Evolutionary conservation across 2,113 vertebrate genomes (phyloP).

Genomic region (Gopherus flavomarginatus): DNA sequence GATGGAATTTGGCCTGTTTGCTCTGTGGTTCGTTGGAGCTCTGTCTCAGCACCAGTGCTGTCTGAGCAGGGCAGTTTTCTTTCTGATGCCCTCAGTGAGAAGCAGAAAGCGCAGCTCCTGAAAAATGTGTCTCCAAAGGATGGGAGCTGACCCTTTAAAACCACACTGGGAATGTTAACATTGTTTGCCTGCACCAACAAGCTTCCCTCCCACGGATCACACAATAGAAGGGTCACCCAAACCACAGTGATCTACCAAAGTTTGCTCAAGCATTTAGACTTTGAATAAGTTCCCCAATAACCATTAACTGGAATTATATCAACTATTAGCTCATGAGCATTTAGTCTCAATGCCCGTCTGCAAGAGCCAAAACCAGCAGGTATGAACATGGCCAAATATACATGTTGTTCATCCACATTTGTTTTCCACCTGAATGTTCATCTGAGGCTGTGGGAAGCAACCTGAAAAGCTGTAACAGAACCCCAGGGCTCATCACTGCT

Average conservation of each 20-base stretch:
- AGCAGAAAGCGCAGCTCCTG: not conserved
- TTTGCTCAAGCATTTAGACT: not conserved
- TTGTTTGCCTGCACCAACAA: not conserved
- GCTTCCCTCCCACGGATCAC: not conserved
- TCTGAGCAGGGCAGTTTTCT: not conserved
- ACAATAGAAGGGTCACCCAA: not conserved
- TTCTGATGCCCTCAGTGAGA: not conserved
- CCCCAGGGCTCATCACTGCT: not conserved
- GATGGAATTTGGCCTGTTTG: not conserved
- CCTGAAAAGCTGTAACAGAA: slow-evolving; percentile 30
- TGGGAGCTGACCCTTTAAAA: not conserved
- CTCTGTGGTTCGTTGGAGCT: not conserved
- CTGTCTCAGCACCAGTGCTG: not conserved
- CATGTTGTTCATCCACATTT: fast-evolving
- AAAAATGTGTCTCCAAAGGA: not conserved
- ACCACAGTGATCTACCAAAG: not conserved
- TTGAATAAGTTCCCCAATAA: not conserved
- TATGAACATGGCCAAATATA: not conserved
- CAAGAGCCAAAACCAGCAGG: not conserved
- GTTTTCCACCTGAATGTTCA: not conserved
- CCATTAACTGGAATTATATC: not conserved
- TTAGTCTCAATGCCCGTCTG: not conserved
- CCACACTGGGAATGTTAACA: not conserved
- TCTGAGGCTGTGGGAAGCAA: slow-evolving; percentile 5
- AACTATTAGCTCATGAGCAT: not conserved